Percentiles rank a stretch among this genome's conserved stretches.
These are phyloP conservation scores for Coryphaenoides rupestris DNA, from an alignment of 2,113 vertebrate species.

Conservation along the genomic window DNA sequence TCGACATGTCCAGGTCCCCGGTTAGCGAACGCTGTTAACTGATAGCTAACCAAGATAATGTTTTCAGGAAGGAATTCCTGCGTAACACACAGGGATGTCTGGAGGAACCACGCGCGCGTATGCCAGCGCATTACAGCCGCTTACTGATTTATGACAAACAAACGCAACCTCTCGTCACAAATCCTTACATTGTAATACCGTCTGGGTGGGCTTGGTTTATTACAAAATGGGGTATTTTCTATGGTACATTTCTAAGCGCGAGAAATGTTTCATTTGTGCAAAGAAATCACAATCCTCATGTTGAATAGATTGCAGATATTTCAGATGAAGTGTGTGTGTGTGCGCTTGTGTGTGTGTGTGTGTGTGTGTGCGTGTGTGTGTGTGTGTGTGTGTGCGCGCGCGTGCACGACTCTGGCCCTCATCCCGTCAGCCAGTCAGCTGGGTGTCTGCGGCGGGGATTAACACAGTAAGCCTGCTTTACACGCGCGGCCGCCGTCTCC, in stretches of 20 bases:
- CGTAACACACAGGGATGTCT: not conserved
- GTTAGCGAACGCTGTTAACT: too few relatives aligned
- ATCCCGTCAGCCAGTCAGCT: slow-evolving; percentile 72
- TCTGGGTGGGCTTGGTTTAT: not conserved
- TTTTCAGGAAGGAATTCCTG: too few relatives aligned
- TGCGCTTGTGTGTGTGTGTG: not conserved
- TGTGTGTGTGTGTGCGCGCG: slow-evolving; percentile 9
- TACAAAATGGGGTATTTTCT: not conserved
- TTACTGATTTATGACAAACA: not conserved
- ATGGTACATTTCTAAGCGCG: not conserved
- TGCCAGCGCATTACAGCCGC: not conserved
- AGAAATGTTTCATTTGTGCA: not conserved
- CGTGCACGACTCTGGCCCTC: slow-evolving; percentile 47
- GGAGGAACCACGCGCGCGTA: not conserved
- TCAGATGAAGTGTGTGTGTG: slow-evolving; percentile 20
- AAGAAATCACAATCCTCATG: not conserved
- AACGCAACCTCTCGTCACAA: not conserved
- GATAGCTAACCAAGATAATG: too few relatives aligned
- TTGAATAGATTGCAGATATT: slow-evolving; percentile 20
- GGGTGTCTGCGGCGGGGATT: slow-evolving; percentile 77
- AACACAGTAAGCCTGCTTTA: slow-evolving; percentile 74
- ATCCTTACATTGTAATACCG: not conserved
- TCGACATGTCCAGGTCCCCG: too few relatives aligned
- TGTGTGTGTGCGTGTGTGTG: not conserved
- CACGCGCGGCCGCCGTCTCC: slow-evolving; percentile 65